Evolutionary conservation across 2,113 vertebrate genomes (phyloP), one percentile per base, ranked within the genome.

Genomic region (Gymnorhina tibicen): DNA sequence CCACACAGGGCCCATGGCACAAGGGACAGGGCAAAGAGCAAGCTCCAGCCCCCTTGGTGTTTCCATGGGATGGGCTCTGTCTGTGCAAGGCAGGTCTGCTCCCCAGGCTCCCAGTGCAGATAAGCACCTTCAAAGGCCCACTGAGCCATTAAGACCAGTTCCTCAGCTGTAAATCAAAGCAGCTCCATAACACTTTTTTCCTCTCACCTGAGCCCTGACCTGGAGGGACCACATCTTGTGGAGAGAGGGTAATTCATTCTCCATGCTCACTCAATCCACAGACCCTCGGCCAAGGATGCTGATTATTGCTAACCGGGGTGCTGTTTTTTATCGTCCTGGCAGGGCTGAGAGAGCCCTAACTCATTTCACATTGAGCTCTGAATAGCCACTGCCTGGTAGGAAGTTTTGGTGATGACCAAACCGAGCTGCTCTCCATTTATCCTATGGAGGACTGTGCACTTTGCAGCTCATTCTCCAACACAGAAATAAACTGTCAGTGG

Each of bases 241-340:
- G 72, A 85, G 78, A 89, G 72, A 88, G 42, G 44, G 68, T 47
- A 90, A 94, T 95, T 95, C 94, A 88, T 91, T 96, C 93, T 72
- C 73, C 18, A 76, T 89, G 78, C 39, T 81, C 62, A 59, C 79
- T 95, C 84, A 78, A n/a, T 92, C 80, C 64, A 30, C 22, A 58
- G 90, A 74, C 52, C 42, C 81, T 91, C 7, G 3, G 95, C 92
- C 95, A 92, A 91, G 96, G 79, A 85, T 89, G 77, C 86, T 94
- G 95, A 95, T 97, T 96, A 97, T 89, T 95, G 94, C 91, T 97
- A 95, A 93, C 95, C 14, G 4, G 53, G 41, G 85, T 96, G 79
- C 92, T 91, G 94, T 87, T 79, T 90, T 97, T 96, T 96, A 91
- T 94, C 41, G 21, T 91, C 52, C 69, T 94, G 95, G 93, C 95